A percentile compares a stretch with the other conserved stretches of the same genome.
phyloP scores from a whole-genome alignment of 2,113 vertebrate species.

The Ochotona curzoniae region DNA sequence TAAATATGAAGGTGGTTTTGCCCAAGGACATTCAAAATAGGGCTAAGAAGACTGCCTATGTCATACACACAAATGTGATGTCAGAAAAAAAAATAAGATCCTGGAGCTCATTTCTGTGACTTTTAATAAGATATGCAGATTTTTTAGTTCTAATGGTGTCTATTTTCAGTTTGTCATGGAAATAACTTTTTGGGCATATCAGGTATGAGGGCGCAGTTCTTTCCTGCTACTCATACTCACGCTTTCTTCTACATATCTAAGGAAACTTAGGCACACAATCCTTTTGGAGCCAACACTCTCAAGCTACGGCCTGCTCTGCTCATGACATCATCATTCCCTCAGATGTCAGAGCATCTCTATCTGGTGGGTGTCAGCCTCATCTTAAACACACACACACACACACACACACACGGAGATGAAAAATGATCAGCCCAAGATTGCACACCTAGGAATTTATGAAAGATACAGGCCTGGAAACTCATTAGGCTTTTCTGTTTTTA shows the following conservation, averaged over 20 bases:
- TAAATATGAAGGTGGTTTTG: constrained; percentile 32
- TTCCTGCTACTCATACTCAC: background rate
- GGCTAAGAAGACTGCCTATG: constrained; percentile 37
- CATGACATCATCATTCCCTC: background rate
- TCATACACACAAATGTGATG: background rate
- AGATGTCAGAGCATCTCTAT: background rate
- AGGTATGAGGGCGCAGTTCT: background rate
- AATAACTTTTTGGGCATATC: constrained; percentile 9
- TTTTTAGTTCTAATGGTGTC: constrained; percentile 10
- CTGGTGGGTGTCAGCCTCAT: background rate
- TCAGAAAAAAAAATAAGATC: constrained; percentile 31
- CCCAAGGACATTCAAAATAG: constrained; percentile 38
- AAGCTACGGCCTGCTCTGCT: background rate
- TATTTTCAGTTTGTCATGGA: constrained; percentile 35
- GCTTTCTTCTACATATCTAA: constrained; percentile 11
- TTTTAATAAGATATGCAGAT: constrained; percentile 66
- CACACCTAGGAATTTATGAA: background rate
- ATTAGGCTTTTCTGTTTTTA: background rate
- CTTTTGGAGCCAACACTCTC: constrained; percentile 2
- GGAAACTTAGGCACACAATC: background rate
- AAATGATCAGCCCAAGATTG: constrained; percentile 24
- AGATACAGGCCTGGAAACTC: background rate
- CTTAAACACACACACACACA: constrained; percentile 24
- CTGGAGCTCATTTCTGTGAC: constrained; percentile 14
- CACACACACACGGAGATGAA: background rate